Conservation (phyloP, 2,888 invertebrate genomes). For the Dryobotodes eremita region DNA sequence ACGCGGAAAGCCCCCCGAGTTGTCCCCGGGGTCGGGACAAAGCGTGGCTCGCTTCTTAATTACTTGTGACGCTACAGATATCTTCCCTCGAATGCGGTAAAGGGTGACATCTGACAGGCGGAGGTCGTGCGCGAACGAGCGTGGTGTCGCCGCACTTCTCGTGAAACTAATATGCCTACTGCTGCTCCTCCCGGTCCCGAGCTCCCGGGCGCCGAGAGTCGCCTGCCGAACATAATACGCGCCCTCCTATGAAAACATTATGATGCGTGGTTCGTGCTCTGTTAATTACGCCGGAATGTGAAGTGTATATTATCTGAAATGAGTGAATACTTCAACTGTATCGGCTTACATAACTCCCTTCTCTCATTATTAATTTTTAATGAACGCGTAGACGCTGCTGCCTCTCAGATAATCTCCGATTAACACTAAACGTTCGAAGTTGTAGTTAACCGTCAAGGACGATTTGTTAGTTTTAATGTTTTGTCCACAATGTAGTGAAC, state of each 20-base stretch:
- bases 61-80: slow-evolving; percentile 86
- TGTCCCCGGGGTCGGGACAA: slow-evolving; percentile 74
- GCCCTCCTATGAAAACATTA: slow-evolving; percentile 79
- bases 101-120: slow-evolving; percentile 76
- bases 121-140: slow-evolving; percentile 64
- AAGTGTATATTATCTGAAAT: slow-evolving; percentile 71
- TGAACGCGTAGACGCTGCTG: slow-evolving; percentile 45
- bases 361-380: slow-evolving; percentile 55
- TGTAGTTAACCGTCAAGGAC: slow-evolving; percentile 45
- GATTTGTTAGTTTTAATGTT: slow-evolving; percentile 70
- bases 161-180: slow-evolving; percentile 61
- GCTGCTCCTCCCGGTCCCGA: slow-evolving; percentile 16
- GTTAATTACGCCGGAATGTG: slow-evolving; percentile 77
- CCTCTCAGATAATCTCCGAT: slow-evolving; percentile 47
- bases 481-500: slow-evolving; percentile 72
- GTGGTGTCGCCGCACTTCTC: slow-evolving; percentile 59
- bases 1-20: slow-evolving; percentile 76
- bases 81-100: slow-evolving; percentile 78
- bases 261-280: slow-evolving; percentile 76
- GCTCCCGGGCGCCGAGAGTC: slow-evolving; percentile 17
- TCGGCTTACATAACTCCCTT: slow-evolving; percentile 66
- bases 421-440: slow-evolving; percentile 46
- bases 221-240: slow-evolving; percentile 66
- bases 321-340: slow-evolving; percentile 65
- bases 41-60: slow-evolving; percentile 86